phyloP scores from a whole-genome alignment of 2,888 invertebrate genomes.

The Agrochola lota region DNA sequence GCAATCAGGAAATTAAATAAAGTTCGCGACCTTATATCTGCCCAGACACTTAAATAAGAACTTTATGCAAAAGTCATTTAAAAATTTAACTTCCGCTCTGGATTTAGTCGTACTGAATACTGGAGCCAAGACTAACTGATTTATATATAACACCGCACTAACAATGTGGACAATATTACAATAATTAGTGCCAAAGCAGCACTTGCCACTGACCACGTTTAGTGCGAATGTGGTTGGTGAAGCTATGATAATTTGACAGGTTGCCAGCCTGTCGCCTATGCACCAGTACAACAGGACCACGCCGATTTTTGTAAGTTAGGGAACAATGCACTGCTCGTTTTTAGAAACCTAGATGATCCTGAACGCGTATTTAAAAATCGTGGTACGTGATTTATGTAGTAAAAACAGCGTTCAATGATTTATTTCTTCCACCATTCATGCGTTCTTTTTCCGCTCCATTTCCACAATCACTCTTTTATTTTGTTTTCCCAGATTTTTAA shows the following conservation, averaged over 20 bases:
- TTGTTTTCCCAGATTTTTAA: constrained; percentile 14
- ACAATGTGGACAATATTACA: constrained; percentile 5
- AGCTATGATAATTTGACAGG: constrained; percentile 43
- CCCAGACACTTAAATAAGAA: constrained; percentile 55
- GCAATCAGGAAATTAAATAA: constrained; percentile 84
- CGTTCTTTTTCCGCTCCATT: constrained; percentile 42
- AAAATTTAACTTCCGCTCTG: constrained; percentile 37
- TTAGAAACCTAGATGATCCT: not conserved
- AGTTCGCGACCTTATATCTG: constrained; percentile 73
- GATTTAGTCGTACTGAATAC: constrained; percentile 16
- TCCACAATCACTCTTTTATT: constrained; percentile 7
- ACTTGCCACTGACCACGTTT: constrained; percentile 9
- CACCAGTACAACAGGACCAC: constrained; percentile 8
- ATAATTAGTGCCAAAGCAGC: constrained; percentile 34
- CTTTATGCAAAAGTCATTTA: constrained; percentile 49
- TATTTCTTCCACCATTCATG: constrained; percentile 29
- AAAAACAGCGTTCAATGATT: constrained; percentile 42
- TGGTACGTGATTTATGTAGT: constrained; percentile 25
- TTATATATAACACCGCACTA: constrained; percentile 3
- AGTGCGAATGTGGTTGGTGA: constrained; percentile 32
- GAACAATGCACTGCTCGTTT: constrained; percentile 13
- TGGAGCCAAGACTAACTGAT: not conserved
- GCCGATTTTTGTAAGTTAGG: not conserved
- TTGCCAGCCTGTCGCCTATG: constrained; percentile 31
- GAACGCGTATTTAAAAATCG: constrained; percentile 27